These are phyloP conservation scores for Lepidocyrtoides sp. DNA, from an alignment of 2,888 invertebrate genomes.

Conservation along the genomic window DNA sequence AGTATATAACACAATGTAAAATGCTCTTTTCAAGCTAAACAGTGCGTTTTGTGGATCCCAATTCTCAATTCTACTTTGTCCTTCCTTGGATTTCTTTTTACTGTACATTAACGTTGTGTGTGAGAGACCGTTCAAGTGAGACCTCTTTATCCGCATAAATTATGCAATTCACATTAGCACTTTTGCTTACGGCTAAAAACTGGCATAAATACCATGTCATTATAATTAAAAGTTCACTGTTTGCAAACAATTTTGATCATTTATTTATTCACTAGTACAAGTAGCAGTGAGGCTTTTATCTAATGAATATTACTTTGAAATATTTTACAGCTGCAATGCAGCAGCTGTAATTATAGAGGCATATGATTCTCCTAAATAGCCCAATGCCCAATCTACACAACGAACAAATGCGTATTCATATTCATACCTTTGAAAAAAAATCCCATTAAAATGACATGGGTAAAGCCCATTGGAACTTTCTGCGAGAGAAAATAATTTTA, in stretches of 20 bases:
- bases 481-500: not conserved
- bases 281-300: not conserved
- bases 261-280: not conserved
- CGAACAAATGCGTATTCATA: not conserved
- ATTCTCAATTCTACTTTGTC: not conserved
- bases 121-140: not conserved
- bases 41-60: not conserved
- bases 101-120: not conserved
- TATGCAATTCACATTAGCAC: conserved; percentile 52
- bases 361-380: not conserved
- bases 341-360: not conserved
- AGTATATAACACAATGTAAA: not conserved
- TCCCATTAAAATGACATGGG: conserved; percentile 9
- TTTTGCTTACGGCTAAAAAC: not conserved
- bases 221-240: conserved; percentile 42
- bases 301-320: no score
- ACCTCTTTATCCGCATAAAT: conserved; percentile 31
- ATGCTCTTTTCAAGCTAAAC: not conserved
- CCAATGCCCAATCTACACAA: not conserved
- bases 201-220: conserved; percentile 50
- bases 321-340: no score
- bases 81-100: not conserved
- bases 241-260: not conserved
- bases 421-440: not conserved
- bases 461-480: not conserved